These are phyloP conservation scores for Ursus arctos DNA, from an alignment of 2,113 vertebrate species.

Conservation along the genomic window DNA sequence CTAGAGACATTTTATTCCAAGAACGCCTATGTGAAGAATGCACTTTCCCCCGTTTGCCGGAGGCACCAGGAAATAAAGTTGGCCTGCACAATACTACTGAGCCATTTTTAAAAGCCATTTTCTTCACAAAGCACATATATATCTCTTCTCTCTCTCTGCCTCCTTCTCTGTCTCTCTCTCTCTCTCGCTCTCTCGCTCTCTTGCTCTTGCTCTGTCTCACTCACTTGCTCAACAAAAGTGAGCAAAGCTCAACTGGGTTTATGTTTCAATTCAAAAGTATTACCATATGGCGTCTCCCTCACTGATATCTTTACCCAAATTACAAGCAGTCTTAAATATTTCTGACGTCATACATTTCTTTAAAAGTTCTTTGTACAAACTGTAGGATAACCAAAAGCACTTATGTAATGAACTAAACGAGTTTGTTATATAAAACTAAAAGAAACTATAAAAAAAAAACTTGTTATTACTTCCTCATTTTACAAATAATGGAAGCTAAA, in stretches of 20 bases:
- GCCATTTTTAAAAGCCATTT: neutral
- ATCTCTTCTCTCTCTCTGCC: neutral
- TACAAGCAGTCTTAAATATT: neutral
- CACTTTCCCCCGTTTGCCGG: neutral
- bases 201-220: neutral
- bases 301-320: neutral
- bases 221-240: slow-evolving; percentile 2
- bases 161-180: neutral
- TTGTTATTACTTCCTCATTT: neutral
- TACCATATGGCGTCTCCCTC: neutral
- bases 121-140: neutral
- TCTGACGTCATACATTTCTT: neutral
- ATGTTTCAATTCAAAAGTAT: neutral
- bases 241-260: neutral
- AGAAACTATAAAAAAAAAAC: neutral
- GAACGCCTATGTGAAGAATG: neutral
- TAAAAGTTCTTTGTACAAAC: neutral
- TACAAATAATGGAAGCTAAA: neutral
- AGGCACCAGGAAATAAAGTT: slow-evolving; percentile 26
- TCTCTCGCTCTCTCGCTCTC: neutral
- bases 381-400: neutral
- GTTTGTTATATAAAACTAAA: neutral
- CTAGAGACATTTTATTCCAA: neutral
- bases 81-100: neutral
- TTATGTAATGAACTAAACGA: neutral